Evolutionary conservation across 2,797 vertebrate species (phyloP).

Genomic region (Lindbergichthys nudifrons): DNA sequence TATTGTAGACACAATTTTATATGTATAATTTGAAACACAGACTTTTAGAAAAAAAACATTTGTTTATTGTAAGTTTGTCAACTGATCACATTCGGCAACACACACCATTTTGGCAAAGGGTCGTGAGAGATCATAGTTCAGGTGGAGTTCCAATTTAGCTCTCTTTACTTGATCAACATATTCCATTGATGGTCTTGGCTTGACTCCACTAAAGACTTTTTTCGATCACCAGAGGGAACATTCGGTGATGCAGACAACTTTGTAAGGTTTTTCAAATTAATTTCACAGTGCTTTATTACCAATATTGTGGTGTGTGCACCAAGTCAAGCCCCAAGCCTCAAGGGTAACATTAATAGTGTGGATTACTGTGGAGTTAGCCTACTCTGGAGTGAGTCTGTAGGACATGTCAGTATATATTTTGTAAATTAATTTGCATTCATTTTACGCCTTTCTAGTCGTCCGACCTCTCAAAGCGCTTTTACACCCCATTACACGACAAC

Average conservation of each 20-base stretch:
- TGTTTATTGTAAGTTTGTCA: background rate
- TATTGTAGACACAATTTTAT: background rate
- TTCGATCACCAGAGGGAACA: background rate
- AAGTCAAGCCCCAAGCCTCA: background rate
- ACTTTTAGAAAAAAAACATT: background rate
- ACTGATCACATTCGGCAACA: background rate
- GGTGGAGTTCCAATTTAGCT: background rate
- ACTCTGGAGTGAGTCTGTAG: background rate
- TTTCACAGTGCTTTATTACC: background rate
- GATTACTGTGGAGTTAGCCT: background rate
- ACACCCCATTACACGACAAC: too few relatives aligned
- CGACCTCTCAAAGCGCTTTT: too few relatives aligned
- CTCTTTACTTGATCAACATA: background rate
- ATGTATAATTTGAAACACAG: background rate
- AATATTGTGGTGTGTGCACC: background rate
- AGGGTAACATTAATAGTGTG: background rate
- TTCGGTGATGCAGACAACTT: background rate
- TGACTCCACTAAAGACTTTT: background rate
- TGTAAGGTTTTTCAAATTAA: background rate
- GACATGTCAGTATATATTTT: slow-evolving; percentile 2
- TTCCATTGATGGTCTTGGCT: background rate
- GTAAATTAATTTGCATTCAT: too few relatives aligned
- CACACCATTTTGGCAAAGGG: background rate
- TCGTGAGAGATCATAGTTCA: background rate
- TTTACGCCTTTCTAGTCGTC: too few relatives aligned